Base-by-base conservation (phyloP, 2,113 vertebrate species). In the Prolemur simus region DNA sequence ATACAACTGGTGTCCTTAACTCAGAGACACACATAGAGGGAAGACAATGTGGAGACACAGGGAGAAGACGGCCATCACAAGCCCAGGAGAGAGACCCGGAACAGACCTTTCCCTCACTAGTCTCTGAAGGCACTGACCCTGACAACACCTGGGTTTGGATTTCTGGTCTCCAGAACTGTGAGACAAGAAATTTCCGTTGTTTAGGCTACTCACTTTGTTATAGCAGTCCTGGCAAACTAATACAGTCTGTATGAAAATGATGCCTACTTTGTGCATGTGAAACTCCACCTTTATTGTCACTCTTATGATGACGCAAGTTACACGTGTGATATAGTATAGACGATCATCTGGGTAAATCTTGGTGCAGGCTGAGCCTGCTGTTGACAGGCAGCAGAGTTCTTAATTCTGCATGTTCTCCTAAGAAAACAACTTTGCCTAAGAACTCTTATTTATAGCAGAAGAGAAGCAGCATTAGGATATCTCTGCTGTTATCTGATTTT, bases 291-390 rank as follows among this genome's bases (percentile, higher is more conserved):
- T n/a, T 13, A 1, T 32, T 18, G 5, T 39, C 23, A 2, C 25
- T 89, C n/a, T 23, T 27, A 2, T 1, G 20, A 14, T 0, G 8
- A 73, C 5, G 20, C 17, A 58, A 49, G 69, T 73, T 56, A 54
- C 34, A 21, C 3, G 4, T 66, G 5, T 54, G 37, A 23, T 25
- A 0, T 39, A 13, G 15, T 17, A 2, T 23, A 27, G 8, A 7
- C 5, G 23, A 64, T 39, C 42, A 37, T 32, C 66, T 58, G 52
- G 71, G 13, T 21, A 87, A 52, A 37, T 56, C 77, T 20, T 37
- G 25, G 34, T 29, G 52, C 47, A 8, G 25, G 18, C 6, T 78
- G 23, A 52, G 13, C 27, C 49, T 85, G 49, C 58, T 69, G 23
- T 25, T 29, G 15, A 76, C 49, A 8, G 23, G 37, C 66, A 87